Base-by-base conservation (phyloP, 2,797 vertebrate genomes). In the Danionella dracula region DNA sequence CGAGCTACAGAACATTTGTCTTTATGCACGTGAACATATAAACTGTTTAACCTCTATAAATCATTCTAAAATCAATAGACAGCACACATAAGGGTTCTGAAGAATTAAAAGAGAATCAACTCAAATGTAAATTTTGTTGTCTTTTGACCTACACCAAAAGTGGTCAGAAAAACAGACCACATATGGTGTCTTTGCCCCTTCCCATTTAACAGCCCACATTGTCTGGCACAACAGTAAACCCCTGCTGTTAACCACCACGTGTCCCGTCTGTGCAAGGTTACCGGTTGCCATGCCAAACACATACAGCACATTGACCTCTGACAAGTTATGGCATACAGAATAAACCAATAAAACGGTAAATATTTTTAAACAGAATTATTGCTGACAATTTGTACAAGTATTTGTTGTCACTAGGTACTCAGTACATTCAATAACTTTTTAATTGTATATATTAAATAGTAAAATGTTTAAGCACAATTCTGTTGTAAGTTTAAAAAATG, bases 141-240 rank as follows among this genome's bases (percentile, higher is more conserved):
- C 23, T 41, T 75, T 69, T 71, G 68, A 58, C 71, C 66, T 53
- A 12, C 32, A 65, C 50, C 50, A 60, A 58, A 38, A 66, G 21
- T 12, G 11, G 45, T 53, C 67, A 15, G 57, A 44, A 73, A 72
- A 66, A 57, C 50, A 63, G 16, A 46, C 34, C 62, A 54, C 48
- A 68, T 59, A 48, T 32, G 29, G 42, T 46, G 29, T 59, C n/a
- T 44, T 48, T 31, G 8, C 8, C 45, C 35, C 51, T 16, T 27
- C 13, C 37, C 46, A 38, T 54, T 46, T 45, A 57, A 50, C 40
- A 55, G 9, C 38, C 53, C 41, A 56, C 34, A 61, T 68, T 70
- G 65, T 65, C 60, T 35, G 62, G 11, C 32, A 48, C 54, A 69
- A 68, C 53, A 63, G 65, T 60, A 66, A 57, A 46, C 64, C 49